These are phyloP conservation scores for Naja naja DNA, from an alignment of 2,113 vertebrate species.

Conservation along the genomic window DNA sequence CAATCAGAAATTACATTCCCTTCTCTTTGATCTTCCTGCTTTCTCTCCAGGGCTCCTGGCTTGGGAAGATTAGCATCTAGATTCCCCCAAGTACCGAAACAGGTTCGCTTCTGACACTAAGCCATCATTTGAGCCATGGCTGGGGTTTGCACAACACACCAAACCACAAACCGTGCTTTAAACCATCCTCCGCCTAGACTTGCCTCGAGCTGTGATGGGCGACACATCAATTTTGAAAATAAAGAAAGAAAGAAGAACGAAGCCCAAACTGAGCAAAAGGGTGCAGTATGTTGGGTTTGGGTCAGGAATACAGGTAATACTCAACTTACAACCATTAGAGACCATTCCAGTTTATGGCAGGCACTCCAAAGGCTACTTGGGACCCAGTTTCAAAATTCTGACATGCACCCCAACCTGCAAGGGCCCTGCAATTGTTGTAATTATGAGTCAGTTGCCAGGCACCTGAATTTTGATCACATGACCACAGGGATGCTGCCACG, in stretches of 20 bases:
- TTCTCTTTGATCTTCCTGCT: neutral
- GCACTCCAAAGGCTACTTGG: no score
- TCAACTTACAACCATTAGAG: no score
- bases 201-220: neutral
- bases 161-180: neutral
- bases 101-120: neutral
- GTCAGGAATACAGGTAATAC: no score
- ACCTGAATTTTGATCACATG: neutral
- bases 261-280: neutral
- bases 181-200: neutral
- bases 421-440: neutral
- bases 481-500: neutral
- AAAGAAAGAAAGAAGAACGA: neutral
- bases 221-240: neutral
- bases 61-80: neutral
- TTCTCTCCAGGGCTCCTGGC: neutral
- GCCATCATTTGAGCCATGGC: neutral
- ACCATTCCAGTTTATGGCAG: no score
- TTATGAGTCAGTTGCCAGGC: neutral
- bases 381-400: no score
- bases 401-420: no score
- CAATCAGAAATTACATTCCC: neutral
- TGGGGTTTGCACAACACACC: neutral
- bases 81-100: neutral
- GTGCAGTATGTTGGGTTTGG: no score